These are phyloP conservation scores for Sebastes steindachneri DNA, from an alignment of 2,797 vertebrate genomes.

Conservation along the genomic window DNA sequence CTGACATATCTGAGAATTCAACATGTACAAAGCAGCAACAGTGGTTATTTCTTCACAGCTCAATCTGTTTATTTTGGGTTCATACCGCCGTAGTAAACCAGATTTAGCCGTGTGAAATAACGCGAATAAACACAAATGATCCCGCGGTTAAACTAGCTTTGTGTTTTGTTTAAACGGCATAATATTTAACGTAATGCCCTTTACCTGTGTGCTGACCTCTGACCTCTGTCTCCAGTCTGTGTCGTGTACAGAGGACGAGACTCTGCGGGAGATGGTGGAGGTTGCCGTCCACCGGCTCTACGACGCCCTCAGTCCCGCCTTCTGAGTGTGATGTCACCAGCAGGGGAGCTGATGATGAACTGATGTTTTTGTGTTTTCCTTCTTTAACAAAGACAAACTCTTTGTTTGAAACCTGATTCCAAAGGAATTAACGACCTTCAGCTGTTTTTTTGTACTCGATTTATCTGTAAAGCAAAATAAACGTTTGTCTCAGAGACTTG, in stretches of 20 bases:
- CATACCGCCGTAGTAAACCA: background rate
- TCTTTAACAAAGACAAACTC: conserved; percentile 21
- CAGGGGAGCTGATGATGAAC: background rate
- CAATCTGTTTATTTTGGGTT: no score
- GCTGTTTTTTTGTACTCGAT: conserved; percentile 26
- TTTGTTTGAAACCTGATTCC: conserved; percentile 51
- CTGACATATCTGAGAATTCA: no score
- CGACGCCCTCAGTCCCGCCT: conserved; percentile 89
- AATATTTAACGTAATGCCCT: no score
- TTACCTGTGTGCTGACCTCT: conserved; percentile 9
- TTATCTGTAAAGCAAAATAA: background rate
- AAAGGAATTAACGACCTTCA: conserved; percentile 40
- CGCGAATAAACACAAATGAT: background rate
- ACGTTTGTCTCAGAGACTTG: background rate
- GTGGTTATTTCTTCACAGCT: no score
- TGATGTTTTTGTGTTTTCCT: background rate
- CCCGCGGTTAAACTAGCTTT: background rate
- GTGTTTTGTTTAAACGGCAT: no score
- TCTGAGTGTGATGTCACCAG: conserved; percentile 55
- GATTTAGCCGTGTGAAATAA: background rate
- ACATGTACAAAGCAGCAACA: no score
- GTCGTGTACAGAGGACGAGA: conserved; percentile 89
- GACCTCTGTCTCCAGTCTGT: conserved; percentile 79
- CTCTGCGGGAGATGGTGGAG: conserved; percentile 93
- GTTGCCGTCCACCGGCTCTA: conserved; percentile 91